Evolutionary conservation across 2,888 invertebrate species (phyloP), one percentile per base, ranked within the genome.

Genomic region (Xestia sexstrigata): DNA sequence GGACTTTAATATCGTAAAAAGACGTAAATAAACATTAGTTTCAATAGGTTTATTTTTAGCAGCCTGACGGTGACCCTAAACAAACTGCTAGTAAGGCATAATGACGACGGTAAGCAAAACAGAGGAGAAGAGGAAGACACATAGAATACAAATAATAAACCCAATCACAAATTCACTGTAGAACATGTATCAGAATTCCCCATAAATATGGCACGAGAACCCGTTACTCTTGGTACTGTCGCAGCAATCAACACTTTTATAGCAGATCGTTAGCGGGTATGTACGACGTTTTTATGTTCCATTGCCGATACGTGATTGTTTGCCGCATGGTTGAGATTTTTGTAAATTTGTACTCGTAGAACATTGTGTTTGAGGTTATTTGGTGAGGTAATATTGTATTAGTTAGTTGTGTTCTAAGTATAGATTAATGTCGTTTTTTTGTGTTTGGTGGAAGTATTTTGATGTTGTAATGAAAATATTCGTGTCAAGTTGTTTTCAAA

Each of bases 181-280:
- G 47, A 71, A 42, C 74, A 35, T 49, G n/a, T 65, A 49, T 42
- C 39, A 74, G 47, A 74, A 58, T 58, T 69, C 49, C 58, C 52
- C 69, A 84, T 58, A 63, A 74, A 79, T 68, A 60, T 23, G n/a
- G 49, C 58, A 52, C 55, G 15, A 66, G 42, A 67, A 58, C 65
- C 72, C 71, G 73, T 66, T 70, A 87, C 78, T 79, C 67, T n/a
- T 45, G 47, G 66, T 79, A 67, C 78, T 70, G 71, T 74, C 79
- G 30, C 39, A 70, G 26, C 77, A 85, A 87, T 87, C 88, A 85
- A 79, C 73, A 47, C 81, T 77, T 87, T 85, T 81, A 87, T 70
- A 66, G 72, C 60, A 47, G 67, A 75, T 79, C 81, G 86, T 87
- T 85, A 81, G 75, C 70, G 66, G 15, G 52, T 62, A 35, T 74